These are phyloP conservation scores for Drosophila oshimai DNA, from an alignment of 1,140 invertebrate genomes.

Conservation along the genomic window DNA sequence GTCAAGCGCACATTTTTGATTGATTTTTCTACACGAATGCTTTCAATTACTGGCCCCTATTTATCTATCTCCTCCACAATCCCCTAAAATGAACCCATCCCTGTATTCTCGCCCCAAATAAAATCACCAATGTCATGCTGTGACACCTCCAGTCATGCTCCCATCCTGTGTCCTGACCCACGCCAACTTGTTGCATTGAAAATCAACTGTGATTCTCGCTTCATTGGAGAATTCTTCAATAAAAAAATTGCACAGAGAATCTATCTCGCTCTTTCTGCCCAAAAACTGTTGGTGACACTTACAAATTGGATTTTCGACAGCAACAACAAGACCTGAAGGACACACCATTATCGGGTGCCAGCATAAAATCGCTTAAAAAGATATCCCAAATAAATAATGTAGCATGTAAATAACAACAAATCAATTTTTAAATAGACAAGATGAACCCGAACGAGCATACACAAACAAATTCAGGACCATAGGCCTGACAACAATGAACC, in stretches of 20 bases:
- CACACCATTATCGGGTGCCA: slow-evolving; percentile 58
- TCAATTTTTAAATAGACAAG: slow-evolving; percentile 75
- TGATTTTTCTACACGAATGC: slow-evolving; percentile 61
- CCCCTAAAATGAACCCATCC: slow-evolving; percentile 30
- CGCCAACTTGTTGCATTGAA: slow-evolving; percentile 62
- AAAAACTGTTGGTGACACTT: slow-evolving; percentile 71
- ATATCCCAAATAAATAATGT: slow-evolving; percentile 70
- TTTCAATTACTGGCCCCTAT: slow-evolving; percentile 49
- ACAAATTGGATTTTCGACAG: slow-evolving; percentile 74
- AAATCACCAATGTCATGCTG: slow-evolving; percentile 65
- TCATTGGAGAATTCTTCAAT: slow-evolving; percentile 62
- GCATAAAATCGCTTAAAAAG: slow-evolving; percentile 31
- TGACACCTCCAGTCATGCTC: slow-evolving; percentile 27
- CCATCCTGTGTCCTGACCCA: slow-evolving; percentile 1
- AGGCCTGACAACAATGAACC: slow-evolving; percentile 53
- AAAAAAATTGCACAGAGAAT: slow-evolving; percentile 45
- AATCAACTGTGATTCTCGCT: slow-evolving; percentile 71
- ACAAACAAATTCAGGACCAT: slow-evolving; percentile 5
- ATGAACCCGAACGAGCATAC: slow-evolving; percentile 18
- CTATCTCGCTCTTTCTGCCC: slow-evolving; percentile 12
- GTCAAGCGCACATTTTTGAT: slow-evolving; percentile 53
- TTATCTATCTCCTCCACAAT: background rate
- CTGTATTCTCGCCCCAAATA: slow-evolving; percentile 6
- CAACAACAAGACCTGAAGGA: slow-evolving; percentile 24
- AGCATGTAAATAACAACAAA: slow-evolving; percentile 78